These are phyloP conservation scores for Tauraco hartlaubi DNA, from an alignment of 2,797 vertebrate genomes.

Conservation along the genomic window DNA sequence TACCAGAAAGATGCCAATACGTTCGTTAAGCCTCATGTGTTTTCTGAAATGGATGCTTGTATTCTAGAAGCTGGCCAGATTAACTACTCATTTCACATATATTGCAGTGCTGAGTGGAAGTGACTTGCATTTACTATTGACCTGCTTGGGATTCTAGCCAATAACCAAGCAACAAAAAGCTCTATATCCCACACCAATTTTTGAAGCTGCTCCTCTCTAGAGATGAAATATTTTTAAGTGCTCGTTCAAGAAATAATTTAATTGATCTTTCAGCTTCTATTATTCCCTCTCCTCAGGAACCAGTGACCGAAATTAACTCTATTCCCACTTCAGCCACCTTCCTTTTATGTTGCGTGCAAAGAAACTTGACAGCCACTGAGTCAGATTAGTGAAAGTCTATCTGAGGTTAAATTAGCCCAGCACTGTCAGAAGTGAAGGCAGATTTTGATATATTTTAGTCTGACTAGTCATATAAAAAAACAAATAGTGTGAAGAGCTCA, in stretches of 20 bases:
- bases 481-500: background rate
- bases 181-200: slow-evolving; percentile 24
- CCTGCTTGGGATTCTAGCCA: background rate
- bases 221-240: slow-evolving; percentile 53
- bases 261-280: slow-evolving; percentile 35
- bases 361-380: background rate
- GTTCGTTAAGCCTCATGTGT: background rate
- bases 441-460: background rate
- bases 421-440: background rate
- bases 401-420: background rate
- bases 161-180: slow-evolving; percentile 5
- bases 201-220: slow-evolving; percentile 5
- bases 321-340: background rate
- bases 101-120: background rate
- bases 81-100: background rate
- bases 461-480: background rate
- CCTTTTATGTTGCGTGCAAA: background rate
- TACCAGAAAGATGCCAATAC: background rate
- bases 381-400: background rate
- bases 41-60: background rate
- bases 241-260: slow-evolving; percentile 53
- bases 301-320: background rate
- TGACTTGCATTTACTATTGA: background rate
- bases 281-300: slow-evolving; percentile 21
- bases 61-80: background rate